A percentile compares a stretch with the other conserved stretches of the same genome.
Evolutionary conservation across 2,113 vertebrate genomes (phyloP).

Genomic region (Rhizomys pruinosus): DNA sequence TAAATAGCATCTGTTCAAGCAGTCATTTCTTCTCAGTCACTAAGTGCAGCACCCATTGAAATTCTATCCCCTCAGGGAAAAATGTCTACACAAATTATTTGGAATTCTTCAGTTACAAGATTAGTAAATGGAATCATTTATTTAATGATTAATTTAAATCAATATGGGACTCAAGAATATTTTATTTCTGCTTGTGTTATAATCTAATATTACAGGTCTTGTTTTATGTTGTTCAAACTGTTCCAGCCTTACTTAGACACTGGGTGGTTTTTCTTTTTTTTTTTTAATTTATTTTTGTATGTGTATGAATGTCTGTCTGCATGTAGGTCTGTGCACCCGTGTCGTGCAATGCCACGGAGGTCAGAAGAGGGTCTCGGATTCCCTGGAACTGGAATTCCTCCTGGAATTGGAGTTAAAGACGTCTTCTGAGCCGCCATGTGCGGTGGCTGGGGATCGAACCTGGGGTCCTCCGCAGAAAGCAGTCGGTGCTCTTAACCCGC

Average conservation of each 20-base stretch:
- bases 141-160: conserved; percentile 33
- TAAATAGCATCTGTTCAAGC: conserved; percentile 41
- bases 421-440: no score
- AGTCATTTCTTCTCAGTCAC: conserved; percentile 27
- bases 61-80: neutral
- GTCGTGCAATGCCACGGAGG: no score
- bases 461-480: no score
- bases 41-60: neutral
- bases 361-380: no score
- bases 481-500: no score
- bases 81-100: conserved; percentile 8
- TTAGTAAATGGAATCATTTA: conserved; percentile 12
- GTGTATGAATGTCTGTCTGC: no score
- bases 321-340: no score
- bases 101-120: neutral
- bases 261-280: conserved; percentile 3
- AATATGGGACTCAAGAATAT: neutral
- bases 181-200: conserved; percentile 18
- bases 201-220: neutral
- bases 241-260: neutral
- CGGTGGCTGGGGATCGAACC: no score
- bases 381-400: no score
- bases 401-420: no score
- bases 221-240: conserved; percentile 41
- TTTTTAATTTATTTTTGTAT: no score